Percentiles rank a stretch among this genome's conserved stretches.
These are phyloP conservation scores for Myanophis thanlyinensis DNA, from an alignment of 2,113 vertebrate genomes.

Conservation along the genomic window DNA sequence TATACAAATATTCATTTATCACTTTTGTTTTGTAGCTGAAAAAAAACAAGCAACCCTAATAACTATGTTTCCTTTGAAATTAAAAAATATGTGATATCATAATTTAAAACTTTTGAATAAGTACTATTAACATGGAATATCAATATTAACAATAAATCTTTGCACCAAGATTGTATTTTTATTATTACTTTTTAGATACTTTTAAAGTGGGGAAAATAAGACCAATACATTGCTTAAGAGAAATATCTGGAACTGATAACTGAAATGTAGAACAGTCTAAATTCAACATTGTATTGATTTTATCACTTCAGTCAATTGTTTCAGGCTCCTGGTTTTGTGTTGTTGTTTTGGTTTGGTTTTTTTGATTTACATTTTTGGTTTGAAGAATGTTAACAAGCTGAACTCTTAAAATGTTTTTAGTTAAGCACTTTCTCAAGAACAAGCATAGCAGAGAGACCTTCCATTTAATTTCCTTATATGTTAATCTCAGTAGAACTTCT, in stretches of 20 bases:
- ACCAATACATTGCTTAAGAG: not conserved
- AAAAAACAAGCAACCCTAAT: not conserved
- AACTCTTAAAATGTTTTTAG: conserved; percentile 14
- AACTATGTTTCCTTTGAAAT: not conserved
- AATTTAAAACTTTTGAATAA: not conserved
- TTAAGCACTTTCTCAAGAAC: not conserved
- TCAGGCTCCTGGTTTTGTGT: not conserved
- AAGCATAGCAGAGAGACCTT: not conserved
- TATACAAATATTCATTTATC: not conserved
- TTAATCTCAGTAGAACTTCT: conserved; percentile 23
- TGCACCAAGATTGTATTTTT: conserved; percentile 8
- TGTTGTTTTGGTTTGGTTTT: not conserved
- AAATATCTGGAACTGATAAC: conserved; percentile 6
- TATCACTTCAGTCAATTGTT: not conserved
- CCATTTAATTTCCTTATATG: conserved; percentile 33
- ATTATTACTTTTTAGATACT: not conserved
- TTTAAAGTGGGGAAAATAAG: conserved; percentile 1
- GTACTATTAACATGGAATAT: not conserved
- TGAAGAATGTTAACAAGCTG: not conserved
- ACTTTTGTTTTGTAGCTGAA: not conserved
- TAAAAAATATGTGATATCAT: not conserved
- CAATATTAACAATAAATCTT: not conserved
- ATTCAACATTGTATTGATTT: not conserved
- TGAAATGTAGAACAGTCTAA: not conserved
- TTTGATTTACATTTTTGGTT: not conserved